Base-by-base conservation (phyloP, 2,888 invertebrate genomes). In the Amblyjoppa fuscipennis region DNA sequence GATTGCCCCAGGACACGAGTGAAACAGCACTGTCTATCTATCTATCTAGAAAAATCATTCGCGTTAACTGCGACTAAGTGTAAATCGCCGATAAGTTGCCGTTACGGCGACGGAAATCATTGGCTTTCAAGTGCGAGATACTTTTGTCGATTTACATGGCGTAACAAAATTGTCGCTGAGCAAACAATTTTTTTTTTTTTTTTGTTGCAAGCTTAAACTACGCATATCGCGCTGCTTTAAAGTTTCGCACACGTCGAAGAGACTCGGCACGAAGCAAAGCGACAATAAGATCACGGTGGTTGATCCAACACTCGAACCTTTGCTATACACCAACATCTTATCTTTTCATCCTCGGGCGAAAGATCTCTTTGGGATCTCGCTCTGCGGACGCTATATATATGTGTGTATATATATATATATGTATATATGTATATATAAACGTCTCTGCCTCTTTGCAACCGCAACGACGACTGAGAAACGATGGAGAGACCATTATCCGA, bases 231-330 rank as follows among this genome's bases (percentile, higher is more conserved):
- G 16, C 49, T 59, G 53, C 73, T 85, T 73, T 1, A 80, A 85
- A 85, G 71, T 83, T 85, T 82, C 53, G 80, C 73, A 76, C 68
- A 82, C 71, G 71, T 85, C 73, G 61, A 66, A 80, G 56, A 49
- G 70, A 9, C 3, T 59, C 56, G 11, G 45, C 59, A 68, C 13
- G 34, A 73, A 76, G 61, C 38, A 64, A 76, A 75, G 59, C 59
- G 59, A 59, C 59, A 59, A 59, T 45, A 45, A 45, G 45, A 28
- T 59, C 25, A 68, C 38, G 79, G 76, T 51, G 68, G 51, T 76
- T 76, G 82, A 56, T 76, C 75, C 82, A 68, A 81, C 85, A 71
- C 82, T 82, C n/a, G 78, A 85, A 73, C 41, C 74, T 75, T 69
- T 68, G 31, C 59, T 66, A 64, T 11, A 68, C 38, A 74, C 51